phyloP scores from a whole-genome alignment of 2,888 invertebrate species.

The Microplitis manilae region DNA sequence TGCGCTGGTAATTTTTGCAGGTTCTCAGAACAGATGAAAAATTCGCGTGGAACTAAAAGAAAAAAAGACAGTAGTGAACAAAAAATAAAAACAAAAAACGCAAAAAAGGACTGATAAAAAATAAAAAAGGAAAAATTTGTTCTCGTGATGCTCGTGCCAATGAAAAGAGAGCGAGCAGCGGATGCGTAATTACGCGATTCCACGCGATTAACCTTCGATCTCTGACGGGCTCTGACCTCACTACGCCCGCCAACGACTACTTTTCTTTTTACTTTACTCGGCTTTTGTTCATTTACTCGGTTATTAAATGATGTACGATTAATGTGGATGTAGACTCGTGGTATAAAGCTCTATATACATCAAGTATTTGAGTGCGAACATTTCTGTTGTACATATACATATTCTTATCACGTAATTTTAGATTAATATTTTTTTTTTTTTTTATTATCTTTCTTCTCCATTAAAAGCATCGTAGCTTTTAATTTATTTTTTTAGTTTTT shows the following conservation, averaged over 20 bases:
- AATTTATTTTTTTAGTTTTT: constrained; percentile 13
- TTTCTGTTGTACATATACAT: background rate
- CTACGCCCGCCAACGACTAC: constrained; percentile 15
- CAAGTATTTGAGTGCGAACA: background rate
- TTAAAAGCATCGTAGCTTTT: background rate
- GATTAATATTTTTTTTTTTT: constrained; percentile 8
- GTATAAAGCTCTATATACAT: constrained; percentile 3
- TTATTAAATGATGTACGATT: constrained; percentile 16
- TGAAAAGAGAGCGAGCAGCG: constrained; percentile 20
- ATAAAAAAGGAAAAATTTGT: constrained; percentile 3
- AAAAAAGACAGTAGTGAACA: background rate
- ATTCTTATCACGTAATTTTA: constrained; percentile 23
- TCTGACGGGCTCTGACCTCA: constrained; percentile 25
- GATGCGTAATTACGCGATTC: constrained; percentile 37
- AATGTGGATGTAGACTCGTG: constrained; percentile 5
- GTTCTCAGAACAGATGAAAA: constrained; percentile 6
- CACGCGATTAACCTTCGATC: constrained; percentile 34
- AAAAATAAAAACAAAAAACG: background rate
- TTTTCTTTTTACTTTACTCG: constrained; percentile 10
- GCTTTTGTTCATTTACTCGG: constrained; percentile 24
- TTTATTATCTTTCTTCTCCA: background rate
- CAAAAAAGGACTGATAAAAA: background rate
- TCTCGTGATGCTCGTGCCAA: constrained; percentile 7
- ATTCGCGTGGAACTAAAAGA: background rate
- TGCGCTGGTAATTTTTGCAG: constrained; percentile 20